Evolutionary conservation across 2,888 invertebrate genomes (phyloP).

Genomic region (Agrilus biguttatus): DNA sequence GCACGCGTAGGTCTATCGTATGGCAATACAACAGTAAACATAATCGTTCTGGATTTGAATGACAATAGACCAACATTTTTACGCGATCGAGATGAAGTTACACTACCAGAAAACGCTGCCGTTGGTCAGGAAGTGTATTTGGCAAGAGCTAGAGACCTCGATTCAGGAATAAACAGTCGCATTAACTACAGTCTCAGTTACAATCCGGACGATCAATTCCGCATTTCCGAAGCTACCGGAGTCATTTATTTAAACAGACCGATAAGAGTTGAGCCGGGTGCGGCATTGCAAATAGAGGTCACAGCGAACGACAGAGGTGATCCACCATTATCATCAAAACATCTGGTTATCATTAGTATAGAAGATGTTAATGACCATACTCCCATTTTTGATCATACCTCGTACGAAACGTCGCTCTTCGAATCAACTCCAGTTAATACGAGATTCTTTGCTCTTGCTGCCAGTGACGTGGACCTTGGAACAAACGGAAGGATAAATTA

Average conservation of each 20-base stretch:
- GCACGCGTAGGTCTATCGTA: conserved; percentile 64
- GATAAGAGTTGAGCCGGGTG: conserved; percentile 58
- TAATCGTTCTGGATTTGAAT: conserved; percentile 75
- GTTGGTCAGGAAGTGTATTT: conserved; percentile 87
- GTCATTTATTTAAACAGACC: conserved; percentile 78
- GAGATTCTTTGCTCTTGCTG: conserved; percentile 77
- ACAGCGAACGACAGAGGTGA: conserved; percentile 75
- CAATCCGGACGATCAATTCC: conserved; percentile 69
- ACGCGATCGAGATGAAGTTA: conserved; percentile 63
- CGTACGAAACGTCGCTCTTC: conserved; percentile 80
- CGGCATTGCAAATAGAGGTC: conserved; percentile 58
- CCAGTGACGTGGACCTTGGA: conserved; percentile 78
- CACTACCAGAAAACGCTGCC: conserved; percentile 76
- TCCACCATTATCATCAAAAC: conserved; percentile 59
- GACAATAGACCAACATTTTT: conserved; percentile 81
- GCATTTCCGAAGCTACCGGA: conserved; percentile 74
- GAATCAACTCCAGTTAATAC: conserved; percentile 88
- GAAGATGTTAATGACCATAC: conserved; percentile 92
- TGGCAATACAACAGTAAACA: conserved; percentile 64
- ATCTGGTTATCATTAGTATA: conserved; percentile 55
- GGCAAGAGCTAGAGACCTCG: conserved; percentile 74
- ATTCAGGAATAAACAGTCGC: conserved; percentile 78
- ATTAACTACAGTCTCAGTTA: conserved; percentile 68
- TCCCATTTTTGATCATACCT: conserved; percentile 82
- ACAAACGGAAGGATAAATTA: conserved; percentile 67